These are phyloP conservation scores for Eriosoma lanigerum DNA, from an alignment of 1,140 invertebrate genomes.

Conservation along the genomic window DNA sequence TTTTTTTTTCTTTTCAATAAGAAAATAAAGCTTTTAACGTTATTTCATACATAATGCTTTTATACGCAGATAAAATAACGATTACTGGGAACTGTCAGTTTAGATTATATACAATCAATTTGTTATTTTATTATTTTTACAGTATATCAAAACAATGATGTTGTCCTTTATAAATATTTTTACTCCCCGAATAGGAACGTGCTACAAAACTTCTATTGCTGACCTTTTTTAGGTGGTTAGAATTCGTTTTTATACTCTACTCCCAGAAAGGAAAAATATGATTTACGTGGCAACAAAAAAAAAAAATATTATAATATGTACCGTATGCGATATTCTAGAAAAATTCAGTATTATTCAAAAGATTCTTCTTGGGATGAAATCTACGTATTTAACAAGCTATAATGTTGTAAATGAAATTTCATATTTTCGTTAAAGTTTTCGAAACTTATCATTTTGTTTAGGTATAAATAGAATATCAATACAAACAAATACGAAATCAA, in stretches of 20 bases:
- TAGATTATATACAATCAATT: not conserved
- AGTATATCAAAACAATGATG: constrained; percentile 18
- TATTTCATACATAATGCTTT: too few relatives aligned
- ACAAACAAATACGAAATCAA: not conserved
- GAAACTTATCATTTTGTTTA: not conserved
- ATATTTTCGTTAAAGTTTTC: not conserved
- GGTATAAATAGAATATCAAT: too few relatives aligned
- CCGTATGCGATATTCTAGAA: not conserved
- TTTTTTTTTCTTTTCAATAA: too few relatives aligned
- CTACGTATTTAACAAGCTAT: not conserved
- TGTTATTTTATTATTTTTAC: constrained; percentile 33
- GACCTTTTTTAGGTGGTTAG: not conserved
- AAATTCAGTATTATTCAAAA: not conserved
- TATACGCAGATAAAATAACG: not conserved
- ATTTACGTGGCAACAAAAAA: not conserved
- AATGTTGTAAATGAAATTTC: not conserved
- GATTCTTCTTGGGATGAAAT: not conserved
- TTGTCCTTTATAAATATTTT: constrained; percentile 25
- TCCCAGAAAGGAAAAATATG: not conserved
- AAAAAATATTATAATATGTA: constrained; percentile 12
- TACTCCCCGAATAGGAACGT: not conserved
- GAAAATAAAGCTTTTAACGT: too few relatives aligned
- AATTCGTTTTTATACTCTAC: constrained; percentile 1
- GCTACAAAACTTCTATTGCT: constrained; percentile 1
- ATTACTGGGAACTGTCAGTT: not conserved